A percentile compares a stretch with the other conserved stretches of the same genome.
phyloP scores from a whole-genome alignment of 35 echinoderm and acorn worm genomes.

The Ophiothrix spiculata region DNA sequence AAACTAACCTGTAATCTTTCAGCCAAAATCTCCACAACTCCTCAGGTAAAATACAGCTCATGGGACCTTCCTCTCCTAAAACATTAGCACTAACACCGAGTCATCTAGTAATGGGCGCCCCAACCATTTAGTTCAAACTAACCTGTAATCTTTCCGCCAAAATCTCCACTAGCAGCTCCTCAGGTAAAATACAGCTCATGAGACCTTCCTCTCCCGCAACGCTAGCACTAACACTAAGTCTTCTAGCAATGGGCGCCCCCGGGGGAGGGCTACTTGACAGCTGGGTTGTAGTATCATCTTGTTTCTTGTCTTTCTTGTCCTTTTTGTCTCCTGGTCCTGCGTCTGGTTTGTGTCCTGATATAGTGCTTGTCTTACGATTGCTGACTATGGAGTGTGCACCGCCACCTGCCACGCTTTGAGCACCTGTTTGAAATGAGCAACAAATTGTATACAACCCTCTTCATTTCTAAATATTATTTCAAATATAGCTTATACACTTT shows the following conservation, averaged over 20 bases:
- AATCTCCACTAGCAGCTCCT: slow-evolving; percentile 82
- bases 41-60: no score
- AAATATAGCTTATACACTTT: no score
- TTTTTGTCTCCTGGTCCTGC: slow-evolving; percentile 52
- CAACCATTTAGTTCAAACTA: no score
- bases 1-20: no score
- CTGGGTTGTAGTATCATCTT: slow-evolving; percentile 61
- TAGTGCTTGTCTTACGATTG: slow-evolving; percentile 98
- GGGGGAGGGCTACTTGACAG: slow-evolving; percentile 77
- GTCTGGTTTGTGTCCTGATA: slow-evolving; percentile 92
- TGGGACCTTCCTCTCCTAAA: no score
- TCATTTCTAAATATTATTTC: no score
- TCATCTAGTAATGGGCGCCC: no score
- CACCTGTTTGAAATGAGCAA: no score
- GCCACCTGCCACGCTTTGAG: slow-evolving; percentile 71
- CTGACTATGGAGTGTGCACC: slow-evolving; percentile 91
- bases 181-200: slow-evolving; percentile 93
- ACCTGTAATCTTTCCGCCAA: slow-evolving; percentile 93
- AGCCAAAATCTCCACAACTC: no score
- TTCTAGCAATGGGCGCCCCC: slow-evolving; percentile 77
- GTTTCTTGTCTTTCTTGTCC: slow-evolving; percentile 78
- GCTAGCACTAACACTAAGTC: slow-evolving; percentile 92
- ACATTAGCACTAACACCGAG: no score
- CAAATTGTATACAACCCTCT: no score
- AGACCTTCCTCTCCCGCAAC: slow-evolving; percentile 95